Evolutionary conservation across 1,140 invertebrate species (phyloP).

Genomic region (Drosophila nigromelanica): DNA sequence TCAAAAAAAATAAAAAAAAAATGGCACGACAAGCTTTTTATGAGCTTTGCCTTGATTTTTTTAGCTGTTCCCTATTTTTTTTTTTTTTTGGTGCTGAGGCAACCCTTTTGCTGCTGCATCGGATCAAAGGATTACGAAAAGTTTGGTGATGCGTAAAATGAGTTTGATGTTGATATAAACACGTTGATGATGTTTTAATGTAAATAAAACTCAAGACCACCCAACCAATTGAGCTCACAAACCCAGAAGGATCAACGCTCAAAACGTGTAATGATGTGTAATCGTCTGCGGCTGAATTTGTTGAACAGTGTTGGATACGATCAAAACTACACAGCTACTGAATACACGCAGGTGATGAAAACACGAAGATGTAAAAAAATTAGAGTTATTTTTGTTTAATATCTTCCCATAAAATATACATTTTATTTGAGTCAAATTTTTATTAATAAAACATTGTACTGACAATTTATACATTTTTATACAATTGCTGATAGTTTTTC

Average conservation of each 20-base stretch:
- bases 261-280: conserved; percentile 72
- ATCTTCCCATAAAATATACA: too few species aligned
- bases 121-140: conserved; percentile 81
- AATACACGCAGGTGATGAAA: background rate
- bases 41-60: conserved; percentile 47
- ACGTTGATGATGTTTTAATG: conserved; percentile 83
- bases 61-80: conserved; percentile 20
- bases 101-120: conserved; percentile 52
- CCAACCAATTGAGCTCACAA: conserved; percentile 24
- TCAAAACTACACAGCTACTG: background rate
- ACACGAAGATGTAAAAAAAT: background rate
- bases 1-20: conserved; percentile 9
- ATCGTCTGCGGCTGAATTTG: conserved; percentile 50
- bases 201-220: conserved; percentile 64
- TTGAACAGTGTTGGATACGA: conserved; percentile 4
- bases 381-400: too few species aligned
- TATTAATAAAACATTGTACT: too few species aligned
- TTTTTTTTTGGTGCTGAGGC: conserved; percentile 41
- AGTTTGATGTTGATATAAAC: conserved; percentile 83
- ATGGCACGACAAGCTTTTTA: conserved; percentile 38
- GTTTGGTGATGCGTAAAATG: conserved; percentile 82
- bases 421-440: too few species aligned
- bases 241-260: background rate
- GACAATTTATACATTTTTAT: too few species aligned
- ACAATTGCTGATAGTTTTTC: background rate